A percentile compares a stretch with the other conserved stretches of the same genome.
Conservation (phyloP, 2,113 vertebrate genomes). For the Ginglymostoma cirratum region DNA sequence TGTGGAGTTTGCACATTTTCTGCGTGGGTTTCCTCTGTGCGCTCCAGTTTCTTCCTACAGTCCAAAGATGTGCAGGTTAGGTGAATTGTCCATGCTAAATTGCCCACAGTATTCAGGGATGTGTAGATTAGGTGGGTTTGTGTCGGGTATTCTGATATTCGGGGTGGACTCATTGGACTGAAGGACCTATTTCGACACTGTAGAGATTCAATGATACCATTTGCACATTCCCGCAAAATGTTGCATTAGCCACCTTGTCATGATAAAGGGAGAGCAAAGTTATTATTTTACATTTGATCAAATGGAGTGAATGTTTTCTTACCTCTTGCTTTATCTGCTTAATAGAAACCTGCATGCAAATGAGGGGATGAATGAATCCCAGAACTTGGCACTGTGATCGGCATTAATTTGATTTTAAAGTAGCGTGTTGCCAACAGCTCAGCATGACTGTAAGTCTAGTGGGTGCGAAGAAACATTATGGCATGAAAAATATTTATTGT, state of each 20-base stretch:
- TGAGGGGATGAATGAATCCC: neutral
- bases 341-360: neutral
- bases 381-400: neutral
- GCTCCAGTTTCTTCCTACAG: no score
- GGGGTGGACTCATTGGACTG: no score
- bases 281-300: neutral
- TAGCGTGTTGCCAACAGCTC: no score
- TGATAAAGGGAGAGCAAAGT: neutral
- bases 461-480: neutral
- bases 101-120: no score
- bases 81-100: no score
- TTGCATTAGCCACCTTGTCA: neutral
- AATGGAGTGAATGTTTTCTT: neutral
- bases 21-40: no score
- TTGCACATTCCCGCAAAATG: neutral
- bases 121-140: no score
- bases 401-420: neutral
- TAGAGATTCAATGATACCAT: no score
- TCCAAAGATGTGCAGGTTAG: no score
- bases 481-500: neutral
- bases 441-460: neutral
- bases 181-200: no score
- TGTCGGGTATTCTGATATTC: no score
- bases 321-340: neutral
- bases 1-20: no score